Evolutionary conservation across 1,140 invertebrate genomes (phyloP).

Genomic region (Orius insidiosus): DNA sequence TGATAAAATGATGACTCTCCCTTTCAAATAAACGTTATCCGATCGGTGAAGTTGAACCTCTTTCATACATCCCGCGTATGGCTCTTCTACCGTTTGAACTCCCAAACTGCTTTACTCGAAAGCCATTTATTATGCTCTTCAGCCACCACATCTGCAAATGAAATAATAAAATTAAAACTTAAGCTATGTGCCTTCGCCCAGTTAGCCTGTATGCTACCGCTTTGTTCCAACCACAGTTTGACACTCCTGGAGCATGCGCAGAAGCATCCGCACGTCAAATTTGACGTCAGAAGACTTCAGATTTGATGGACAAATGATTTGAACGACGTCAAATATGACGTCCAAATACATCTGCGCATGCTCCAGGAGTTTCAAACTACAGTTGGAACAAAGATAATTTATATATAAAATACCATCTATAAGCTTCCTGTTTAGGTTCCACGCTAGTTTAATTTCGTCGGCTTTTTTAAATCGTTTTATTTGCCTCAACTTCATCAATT

Average conservation of each 20-base stretch:
- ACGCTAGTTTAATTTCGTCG: slow-evolving; percentile 80
- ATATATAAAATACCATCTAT: slow-evolving; percentile 6
- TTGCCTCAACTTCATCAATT: slow-evolving; percentile 74
- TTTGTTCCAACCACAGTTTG: too few relatives aligned
- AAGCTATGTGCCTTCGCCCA: too few relatives aligned
- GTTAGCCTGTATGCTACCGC: too few relatives aligned
- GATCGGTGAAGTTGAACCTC: slow-evolving; percentile 54
- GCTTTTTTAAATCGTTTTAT: slow-evolving; percentile 72
- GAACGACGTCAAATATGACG: too few relatives aligned
- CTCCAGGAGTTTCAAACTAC: too few relatives aligned
- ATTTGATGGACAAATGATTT: too few relatives aligned
- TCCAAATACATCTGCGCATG: too few relatives aligned
- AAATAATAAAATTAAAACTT: too few relatives aligned
- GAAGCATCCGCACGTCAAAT: too few relatives aligned
- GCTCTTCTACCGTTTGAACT: slow-evolving; percentile 46
- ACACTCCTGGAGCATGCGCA: too few relatives aligned
- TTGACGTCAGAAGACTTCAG: too few relatives aligned
- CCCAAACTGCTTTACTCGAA: slow-evolving; percentile 51
- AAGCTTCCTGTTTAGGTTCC: slow-evolving; percentile 42
- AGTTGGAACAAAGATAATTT: too few relatives aligned
- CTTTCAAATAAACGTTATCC: slow-evolving; percentile 38
- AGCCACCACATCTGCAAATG: slow-evolving; percentile 18
- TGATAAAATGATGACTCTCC: slow-evolving; percentile 69
- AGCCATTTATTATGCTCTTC: slow-evolving; percentile 40
- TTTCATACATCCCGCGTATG: slow-evolving; percentile 67